These are phyloP conservation scores for Chunga burmeisteri DNA, from an alignment of 2,113 vertebrate genomes.

Conservation along the genomic window DNA sequence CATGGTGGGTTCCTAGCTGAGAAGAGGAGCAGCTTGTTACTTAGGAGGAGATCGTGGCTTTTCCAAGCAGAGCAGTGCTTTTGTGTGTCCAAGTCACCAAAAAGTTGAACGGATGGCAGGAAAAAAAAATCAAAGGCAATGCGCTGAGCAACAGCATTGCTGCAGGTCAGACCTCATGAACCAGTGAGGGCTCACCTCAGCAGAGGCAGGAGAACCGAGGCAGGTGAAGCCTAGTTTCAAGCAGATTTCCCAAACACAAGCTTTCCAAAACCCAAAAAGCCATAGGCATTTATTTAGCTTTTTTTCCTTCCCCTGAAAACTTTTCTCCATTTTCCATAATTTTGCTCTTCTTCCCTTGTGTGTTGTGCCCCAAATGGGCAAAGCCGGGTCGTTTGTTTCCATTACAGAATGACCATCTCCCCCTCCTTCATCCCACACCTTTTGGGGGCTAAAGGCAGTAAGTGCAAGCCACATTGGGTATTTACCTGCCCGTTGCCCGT, in stretches of 20 bases:
- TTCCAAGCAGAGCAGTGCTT: neutral
- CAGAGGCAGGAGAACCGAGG: neutral
- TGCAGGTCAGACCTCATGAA: neutral
- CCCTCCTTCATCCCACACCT: neutral
- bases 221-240: neutral
- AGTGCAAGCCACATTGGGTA: accelerated
- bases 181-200: neutral
- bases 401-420: accelerated
- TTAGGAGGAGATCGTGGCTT: neutral
- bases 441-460: neutral
- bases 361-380: neutral
- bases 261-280: neutral
- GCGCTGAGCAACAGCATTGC: neutral
- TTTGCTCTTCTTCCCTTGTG: neutral
- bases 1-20: neutral
- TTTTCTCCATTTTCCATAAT: neutral
- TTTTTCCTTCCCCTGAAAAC: neutral
- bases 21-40: neutral
- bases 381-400: neutral
- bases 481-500: neutral
- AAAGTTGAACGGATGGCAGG: neutral
- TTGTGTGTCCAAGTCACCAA: accelerated
- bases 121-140: neutral
- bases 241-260: neutral
- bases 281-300: neutral